Evolutionary conservation across 1,140 invertebrate genomes (phyloP).

Genomic region (Drosophila miranda): DNA sequence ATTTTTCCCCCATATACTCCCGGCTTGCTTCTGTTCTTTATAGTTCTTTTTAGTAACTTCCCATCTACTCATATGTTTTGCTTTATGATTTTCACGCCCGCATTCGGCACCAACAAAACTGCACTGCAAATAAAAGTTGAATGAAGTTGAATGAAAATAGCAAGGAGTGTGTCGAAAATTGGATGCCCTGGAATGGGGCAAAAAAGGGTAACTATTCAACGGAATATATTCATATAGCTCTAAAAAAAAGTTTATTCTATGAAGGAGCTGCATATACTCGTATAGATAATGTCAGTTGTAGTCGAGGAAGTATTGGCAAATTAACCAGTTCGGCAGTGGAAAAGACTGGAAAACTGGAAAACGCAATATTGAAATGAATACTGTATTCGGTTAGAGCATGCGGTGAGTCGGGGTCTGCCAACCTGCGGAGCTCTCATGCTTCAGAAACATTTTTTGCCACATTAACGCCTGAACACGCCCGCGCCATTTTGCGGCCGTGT

Average conservation of each 20-base stretch:
- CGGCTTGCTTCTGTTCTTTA: slow-evolving; percentile 26
- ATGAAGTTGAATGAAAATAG: background rate
- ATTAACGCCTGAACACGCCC: slow-evolving; percentile 78
- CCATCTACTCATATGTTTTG: slow-evolving; percentile 64
- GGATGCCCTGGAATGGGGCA: slow-evolving; percentile 20
- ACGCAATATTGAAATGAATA: background rate
- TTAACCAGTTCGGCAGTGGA: no score
- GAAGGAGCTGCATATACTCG: no score
- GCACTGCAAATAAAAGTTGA: slow-evolving; percentile 60
- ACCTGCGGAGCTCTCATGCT: background rate
- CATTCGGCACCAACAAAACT: slow-evolving; percentile 32
- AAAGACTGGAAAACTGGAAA: no score
- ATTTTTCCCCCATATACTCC: slow-evolving; percentile 4
- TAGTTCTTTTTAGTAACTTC: slow-evolving; percentile 64
- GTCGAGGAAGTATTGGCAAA: no score
- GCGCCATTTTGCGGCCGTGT: slow-evolving; percentile 61
- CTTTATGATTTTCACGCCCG: slow-evolving; percentile 70
- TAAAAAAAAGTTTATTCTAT: no score
- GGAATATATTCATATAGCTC: no score
- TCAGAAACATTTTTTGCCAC: slow-evolving; percentile 74
- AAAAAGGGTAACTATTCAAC: background rate
- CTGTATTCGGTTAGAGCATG: background rate
- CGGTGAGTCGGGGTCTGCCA: background rate
- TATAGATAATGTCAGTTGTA: no score
- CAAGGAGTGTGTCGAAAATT: background rate